Evolutionary conservation across 2,113 vertebrate species (phyloP), one percentile per base, ranked within the genome.

Genomic region (Hippocampus guttulatus): DNA sequence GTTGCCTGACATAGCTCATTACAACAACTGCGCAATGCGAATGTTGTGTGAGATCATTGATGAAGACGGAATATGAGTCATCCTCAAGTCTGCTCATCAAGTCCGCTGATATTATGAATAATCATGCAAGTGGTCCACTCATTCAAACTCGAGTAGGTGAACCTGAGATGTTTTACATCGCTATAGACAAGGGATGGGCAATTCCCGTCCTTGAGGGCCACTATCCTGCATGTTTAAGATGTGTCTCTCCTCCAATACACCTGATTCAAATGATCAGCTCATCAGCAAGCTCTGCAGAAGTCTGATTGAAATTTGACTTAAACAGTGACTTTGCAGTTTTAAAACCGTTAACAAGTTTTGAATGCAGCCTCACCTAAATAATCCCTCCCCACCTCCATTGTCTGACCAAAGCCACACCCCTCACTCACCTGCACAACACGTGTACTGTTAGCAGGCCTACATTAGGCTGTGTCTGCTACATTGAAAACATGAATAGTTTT

Each of bases 1-100:
- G 45, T 69, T 21, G 41, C 43, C 60, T 77, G 40, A 55, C 67
- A 65, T 69, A 45, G 64, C 45, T 67, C 47, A 45, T 45, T 57
- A 77, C 54, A 77, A 49, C 78, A 66, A 60, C 43, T 61, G 16
- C 30, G 5, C 8, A 15, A 30, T 33, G 7, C 30, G 6, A 61
- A 33, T 61, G 6, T 33, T 60, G 23, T 27, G 27, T 33, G 58
- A 61, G 15, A 18, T 61, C 30, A 18, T 8, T 33, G 58, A 61
- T 18, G 25, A 60, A 60, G 27, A 33, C 7, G 14, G 38, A 64
- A n/a, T 43, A n/a, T 41, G 38, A n/a, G 20, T n/a, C 18, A 18
- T 18, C 16, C 7, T 43, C 63, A 23, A 43, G 47, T 20, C 6
- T 18, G 15, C 43, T 23, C 3, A 41, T n/a, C 38, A 64, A 61